Evolutionary conservation across 2,888 invertebrate genomes (phyloP).

Genomic region (Temnothorax rugatulus): DNA sequence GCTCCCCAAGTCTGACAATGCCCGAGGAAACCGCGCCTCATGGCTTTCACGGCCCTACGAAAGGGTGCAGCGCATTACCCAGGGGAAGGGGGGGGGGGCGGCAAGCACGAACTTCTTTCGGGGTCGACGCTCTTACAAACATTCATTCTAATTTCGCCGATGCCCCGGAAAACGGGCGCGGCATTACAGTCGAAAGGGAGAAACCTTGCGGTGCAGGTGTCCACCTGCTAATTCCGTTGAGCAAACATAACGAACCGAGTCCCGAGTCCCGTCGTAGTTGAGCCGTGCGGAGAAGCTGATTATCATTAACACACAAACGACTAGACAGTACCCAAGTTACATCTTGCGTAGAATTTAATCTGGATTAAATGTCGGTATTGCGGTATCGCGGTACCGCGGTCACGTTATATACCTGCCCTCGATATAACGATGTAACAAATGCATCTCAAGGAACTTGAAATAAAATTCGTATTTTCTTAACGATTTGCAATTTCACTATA

Average conservation of each 20-base stretch:
- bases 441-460: neutral
- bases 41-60: slow-evolving; percentile 28
- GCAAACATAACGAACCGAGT: slow-evolving; percentile 64
- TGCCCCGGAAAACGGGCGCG: slow-evolving; percentile 48
- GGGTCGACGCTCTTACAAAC: slow-evolving; percentile 70
- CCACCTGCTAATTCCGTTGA: slow-evolving; percentile 72
- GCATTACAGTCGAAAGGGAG: slow-evolving; percentile 31
- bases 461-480: neutral
- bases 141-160: slow-evolving; percentile 73
- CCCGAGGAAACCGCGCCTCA: slow-evolving; percentile 63
- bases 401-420: neutral
- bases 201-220: slow-evolving; percentile 63
- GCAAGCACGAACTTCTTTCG: slow-evolving; percentile 62
- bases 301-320: slow-evolving; percentile 35
- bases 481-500: neutral
- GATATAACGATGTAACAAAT: neutral
- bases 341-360: slow-evolving; percentile 22
- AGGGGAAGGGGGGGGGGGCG: slow-evolving; percentile 12
- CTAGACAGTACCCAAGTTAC: slow-evolving; percentile 13
- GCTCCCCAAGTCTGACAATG: slow-evolving; percentile 73
- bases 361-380: slow-evolving; percentile 24
- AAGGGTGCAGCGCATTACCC: slow-evolving; percentile 50
- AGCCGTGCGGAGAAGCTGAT: slow-evolving; percentile 26
- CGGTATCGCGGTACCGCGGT: slow-evolving; percentile 4
- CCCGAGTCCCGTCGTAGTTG: slow-evolving; percentile 59